A percentile compares a stretch with the other conserved stretches of the same genome.
Evolutionary conservation across 1,140 invertebrate species (phyloP).

Genomic region (Oscheius sp.): DNA sequence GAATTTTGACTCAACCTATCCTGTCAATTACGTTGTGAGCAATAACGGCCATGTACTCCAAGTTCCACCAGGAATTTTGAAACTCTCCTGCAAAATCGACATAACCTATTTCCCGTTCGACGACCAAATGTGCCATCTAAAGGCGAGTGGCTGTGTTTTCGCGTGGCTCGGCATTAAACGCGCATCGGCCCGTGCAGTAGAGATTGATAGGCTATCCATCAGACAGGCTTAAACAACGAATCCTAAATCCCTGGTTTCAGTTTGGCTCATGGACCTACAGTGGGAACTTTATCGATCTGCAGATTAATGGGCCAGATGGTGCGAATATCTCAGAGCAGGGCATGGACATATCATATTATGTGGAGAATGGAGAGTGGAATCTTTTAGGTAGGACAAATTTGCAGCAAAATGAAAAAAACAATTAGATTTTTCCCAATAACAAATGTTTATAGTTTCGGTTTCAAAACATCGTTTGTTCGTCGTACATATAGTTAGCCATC

Average conservation of each 20-base stretch:
- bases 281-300: slow-evolving; percentile 41
- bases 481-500: too few species aligned
- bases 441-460: too few species aligned
- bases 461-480: too few species aligned
- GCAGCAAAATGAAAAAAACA: too few species aligned
- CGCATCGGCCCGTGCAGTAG: not conserved
- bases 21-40: slow-evolving; percentile 53
- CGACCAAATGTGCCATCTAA: slow-evolving; percentile 59
- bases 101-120: slow-evolving; percentile 57
- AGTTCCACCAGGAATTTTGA: slow-evolving; percentile 59
- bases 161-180: not conserved
- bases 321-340: slow-evolving; percentile 29
- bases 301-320: slow-evolving; percentile 35
- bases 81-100: slow-evolving; percentile 60
- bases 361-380: slow-evolving; percentile 43
- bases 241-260: slow-evolving; percentile 61
- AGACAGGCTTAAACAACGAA: not conserved
- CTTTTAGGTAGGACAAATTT: slow-evolving; percentile 35
- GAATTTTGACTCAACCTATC: slow-evolving; percentile 59
- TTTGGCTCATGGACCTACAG: slow-evolving; percentile 93
- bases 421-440: too few species aligned
- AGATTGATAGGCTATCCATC: not conserved
- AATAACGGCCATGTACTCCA: slow-evolving; percentile 53
- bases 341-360: slow-evolving; percentile 40
- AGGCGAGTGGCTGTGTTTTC: slow-evolving; percentile 54